Evolutionary conservation across 2,113 vertebrate species (phyloP).

Genomic region (Elanus axillaris): DNA sequence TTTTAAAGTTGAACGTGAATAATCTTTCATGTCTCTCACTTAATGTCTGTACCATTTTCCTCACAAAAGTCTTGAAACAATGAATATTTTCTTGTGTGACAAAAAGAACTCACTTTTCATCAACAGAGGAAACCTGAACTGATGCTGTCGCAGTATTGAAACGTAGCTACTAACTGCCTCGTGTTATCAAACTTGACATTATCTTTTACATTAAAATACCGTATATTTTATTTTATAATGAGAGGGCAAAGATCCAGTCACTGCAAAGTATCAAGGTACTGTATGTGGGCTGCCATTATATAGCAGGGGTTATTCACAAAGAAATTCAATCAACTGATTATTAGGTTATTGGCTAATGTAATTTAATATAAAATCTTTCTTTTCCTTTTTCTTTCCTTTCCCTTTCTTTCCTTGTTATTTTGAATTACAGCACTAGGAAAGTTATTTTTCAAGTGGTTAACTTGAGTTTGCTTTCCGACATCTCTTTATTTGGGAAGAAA

Average conservation of each 20-base stretch:
- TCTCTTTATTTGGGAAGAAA: constrained; percentile 18
- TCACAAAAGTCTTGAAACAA: constrained; percentile 1
- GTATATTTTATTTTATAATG: neutral
- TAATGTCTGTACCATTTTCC: neutral
- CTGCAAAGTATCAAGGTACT: neutral
- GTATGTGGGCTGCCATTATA: neutral
- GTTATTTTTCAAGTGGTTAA: constrained; percentile 38
- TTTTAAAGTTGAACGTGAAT: constrained; percentile 2
- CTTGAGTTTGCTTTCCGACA: neutral
- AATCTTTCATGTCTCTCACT: constrained; percentile 10
- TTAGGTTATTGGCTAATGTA: constrained; percentile 7
- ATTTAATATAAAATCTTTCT: neutral
- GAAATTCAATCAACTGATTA: neutral
- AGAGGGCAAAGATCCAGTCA: neutral
- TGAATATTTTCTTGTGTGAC: neutral
- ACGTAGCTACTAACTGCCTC: neutral
- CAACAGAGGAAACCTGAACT: neutral
- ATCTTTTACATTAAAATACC: neutral
- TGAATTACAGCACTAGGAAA: neutral
- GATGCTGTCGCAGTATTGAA: neutral
- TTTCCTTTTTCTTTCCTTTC: neutral
- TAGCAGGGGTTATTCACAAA: neutral
- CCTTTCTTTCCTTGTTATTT: neutral
- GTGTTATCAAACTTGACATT: constrained; percentile 10
- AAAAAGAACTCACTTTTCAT: neutral